A percentile compares a stretch with the other conserved stretches of the same genome.
Evolutionary conservation across 2,113 vertebrate species (phyloP).

Genomic region (Lates calcarifer): DNA sequence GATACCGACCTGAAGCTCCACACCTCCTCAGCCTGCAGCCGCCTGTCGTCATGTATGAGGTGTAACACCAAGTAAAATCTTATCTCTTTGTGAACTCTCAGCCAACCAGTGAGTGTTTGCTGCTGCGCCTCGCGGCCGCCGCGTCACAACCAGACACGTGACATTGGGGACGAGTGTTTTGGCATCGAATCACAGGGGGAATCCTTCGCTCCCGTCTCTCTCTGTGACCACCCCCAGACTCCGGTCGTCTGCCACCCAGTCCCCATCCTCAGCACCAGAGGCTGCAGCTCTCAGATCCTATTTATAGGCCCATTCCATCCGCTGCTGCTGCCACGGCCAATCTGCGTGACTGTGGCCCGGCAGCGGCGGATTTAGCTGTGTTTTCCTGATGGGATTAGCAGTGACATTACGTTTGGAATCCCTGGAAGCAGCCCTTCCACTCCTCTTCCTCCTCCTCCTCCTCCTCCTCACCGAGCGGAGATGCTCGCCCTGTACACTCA

Average conservation of each 20-base stretch:
- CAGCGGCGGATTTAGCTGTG: constrained; percentile 66
- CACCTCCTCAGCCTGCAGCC: constrained; percentile 9
- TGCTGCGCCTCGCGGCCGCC: constrained; percentile 39
- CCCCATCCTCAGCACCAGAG: constrained; percentile 67
- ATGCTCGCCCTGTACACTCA: constrained; percentile 23
- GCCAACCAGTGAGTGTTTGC: constrained; percentile 17
- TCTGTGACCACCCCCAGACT: constrained; percentile 46
- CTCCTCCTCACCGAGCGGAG: constrained; percentile 15
- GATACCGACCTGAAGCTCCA: neutral
- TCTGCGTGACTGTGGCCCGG: constrained; percentile 73
- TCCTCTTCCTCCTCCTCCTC: constrained; percentile 2
- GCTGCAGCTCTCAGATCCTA: constrained; percentile 60
- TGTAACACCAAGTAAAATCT: constrained; percentile 1
- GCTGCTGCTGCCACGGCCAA: constrained; percentile 70
- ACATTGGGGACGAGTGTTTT: constrained; percentile 71
- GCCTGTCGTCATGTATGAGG: constrained; percentile 13
- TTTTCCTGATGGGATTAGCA: constrained; percentile 75
- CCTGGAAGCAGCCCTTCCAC: constrained; percentile 64
- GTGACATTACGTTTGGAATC: constrained; percentile 79
- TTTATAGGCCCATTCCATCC: constrained; percentile 68
- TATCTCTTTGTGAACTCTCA: constrained; percentile 22
- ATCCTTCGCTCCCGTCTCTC: constrained; percentile 49
- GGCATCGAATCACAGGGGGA: constrained; percentile 70
- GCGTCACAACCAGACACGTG: constrained; percentile 54
- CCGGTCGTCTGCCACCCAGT: constrained; percentile 67